Conservation (phyloP, 2,113 vertebrate species). For the Orthonyx spaldingii region DNA sequence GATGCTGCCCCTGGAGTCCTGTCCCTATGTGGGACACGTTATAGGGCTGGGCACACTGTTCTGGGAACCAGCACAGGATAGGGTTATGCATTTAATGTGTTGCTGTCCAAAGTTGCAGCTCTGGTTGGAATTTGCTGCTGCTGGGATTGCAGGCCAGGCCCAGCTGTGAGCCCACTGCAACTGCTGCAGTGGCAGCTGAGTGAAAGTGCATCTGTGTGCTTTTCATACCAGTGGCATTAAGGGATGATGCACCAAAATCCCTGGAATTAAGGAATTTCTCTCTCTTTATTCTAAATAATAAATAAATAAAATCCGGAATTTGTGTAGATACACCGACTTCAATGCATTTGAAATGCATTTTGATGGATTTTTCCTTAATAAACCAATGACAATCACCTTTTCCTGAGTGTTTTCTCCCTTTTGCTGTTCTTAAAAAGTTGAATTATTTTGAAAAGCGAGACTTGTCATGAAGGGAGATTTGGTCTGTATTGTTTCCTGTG, state of each 20-base stretch:
- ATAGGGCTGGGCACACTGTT: neutral
- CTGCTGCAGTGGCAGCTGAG: neutral
- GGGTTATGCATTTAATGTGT: neutral
- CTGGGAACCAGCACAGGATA: neutral
- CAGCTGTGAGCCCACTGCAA: neutral
- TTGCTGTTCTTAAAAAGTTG: neutral
- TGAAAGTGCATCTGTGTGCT: neutral
- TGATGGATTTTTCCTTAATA: neutral
- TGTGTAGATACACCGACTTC: neutral
- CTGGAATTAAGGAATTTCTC: neutral
- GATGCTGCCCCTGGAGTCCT: neutral
- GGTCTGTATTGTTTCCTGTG: neutral
- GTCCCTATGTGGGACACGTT: rapidly evolving
- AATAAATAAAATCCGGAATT: neutral
- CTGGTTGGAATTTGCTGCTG: neutral
- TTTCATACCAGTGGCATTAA: neutral
- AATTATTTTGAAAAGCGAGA: neutral
- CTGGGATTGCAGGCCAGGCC: neutral
- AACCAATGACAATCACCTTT: neutral
- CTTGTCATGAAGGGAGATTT: neutral
- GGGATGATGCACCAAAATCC: neutral
- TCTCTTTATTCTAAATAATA: neutral
- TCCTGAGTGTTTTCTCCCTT: neutral
- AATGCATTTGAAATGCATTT: neutral
- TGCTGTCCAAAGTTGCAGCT: neutral